These are phyloP conservation scores for Craterocephalus amniculus DNA, from an alignment of 2,797 vertebrate genomes.

Conservation along the genomic window DNA sequence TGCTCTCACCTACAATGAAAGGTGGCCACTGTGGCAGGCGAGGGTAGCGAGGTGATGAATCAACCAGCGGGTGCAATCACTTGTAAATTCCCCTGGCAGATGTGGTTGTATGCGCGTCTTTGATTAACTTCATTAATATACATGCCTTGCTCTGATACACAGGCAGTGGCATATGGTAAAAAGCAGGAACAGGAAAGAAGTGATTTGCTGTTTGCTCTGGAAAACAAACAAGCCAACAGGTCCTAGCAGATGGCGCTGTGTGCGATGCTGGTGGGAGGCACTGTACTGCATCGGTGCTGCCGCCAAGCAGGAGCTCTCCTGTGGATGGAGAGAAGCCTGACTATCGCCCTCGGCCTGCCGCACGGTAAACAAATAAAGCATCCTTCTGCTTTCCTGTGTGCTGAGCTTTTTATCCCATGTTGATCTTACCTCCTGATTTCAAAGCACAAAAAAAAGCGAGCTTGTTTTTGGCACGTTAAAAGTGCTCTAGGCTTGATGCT, in stretches of 20 bases:
- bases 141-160: constrained; percentile 93
- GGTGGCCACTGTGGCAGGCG: constrained; percentile 42
- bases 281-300: constrained; percentile 66
- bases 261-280: constrained; percentile 88
- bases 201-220: constrained; percentile 98
- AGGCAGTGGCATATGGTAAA: constrained; percentile 96
- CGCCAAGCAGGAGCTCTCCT: constrained; percentile 76
- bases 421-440: constrained; percentile 78
- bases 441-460: constrained; percentile 66
- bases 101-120: constrained; percentile 78
- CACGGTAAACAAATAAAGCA: constrained; percentile 82
- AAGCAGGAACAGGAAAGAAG: constrained; percentile 95
- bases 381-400: constrained; percentile 79
- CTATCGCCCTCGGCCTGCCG: constrained; percentile 80
- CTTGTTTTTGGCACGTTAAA: constrained; percentile 75
- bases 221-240: constrained; percentile 99
- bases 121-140: constrained; percentile 99
- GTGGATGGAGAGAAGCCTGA: constrained; percentile 78
- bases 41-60: constrained; percentile 60
- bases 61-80: constrained; percentile 63
- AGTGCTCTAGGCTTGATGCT: constrained; percentile 75
- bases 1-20: constrained; percentile 36
- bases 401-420: constrained; percentile 74
- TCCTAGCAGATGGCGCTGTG: constrained; percentile 95
- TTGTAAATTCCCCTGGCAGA: constrained; percentile 76